Percentiles rank a stretch among this genome's conserved stretches.
Evolutionary conservation across 2,113 vertebrate species (phyloP).

Genomic region (Oenanthe oenanthe): DNA sequence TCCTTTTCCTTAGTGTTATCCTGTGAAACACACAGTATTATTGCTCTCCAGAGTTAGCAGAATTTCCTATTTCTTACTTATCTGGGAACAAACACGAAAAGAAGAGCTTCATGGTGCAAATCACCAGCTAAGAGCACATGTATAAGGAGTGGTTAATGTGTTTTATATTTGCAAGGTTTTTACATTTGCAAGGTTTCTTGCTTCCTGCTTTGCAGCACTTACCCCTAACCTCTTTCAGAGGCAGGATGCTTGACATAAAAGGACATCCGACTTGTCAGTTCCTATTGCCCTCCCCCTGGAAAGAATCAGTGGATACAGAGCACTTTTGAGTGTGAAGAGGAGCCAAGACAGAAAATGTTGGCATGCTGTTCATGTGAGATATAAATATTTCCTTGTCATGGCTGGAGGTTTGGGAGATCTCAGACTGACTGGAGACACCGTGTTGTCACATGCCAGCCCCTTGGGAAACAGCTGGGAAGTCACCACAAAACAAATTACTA

Average conservation of each 20-base stretch:
- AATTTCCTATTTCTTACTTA: not conserved
- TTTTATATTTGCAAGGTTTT: not conserved
- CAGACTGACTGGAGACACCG: slow-evolving; percentile 10
- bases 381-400: slow-evolving; percentile 42
- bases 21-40: not conserved
- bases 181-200: not conserved
- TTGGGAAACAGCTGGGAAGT: slow-evolving; percentile 32
- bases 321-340: not conserved
- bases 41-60: not conserved
- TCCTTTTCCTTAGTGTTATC: not conserved
- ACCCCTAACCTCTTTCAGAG: not conserved
- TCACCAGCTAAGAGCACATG: not conserved
- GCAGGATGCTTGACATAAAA: not conserved
- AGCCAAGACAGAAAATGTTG: slow-evolving; percentile 22
- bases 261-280: not conserved
- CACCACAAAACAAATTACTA: slow-evolving; percentile 8
- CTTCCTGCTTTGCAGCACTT: not conserved
- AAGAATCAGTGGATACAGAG: not conserved
- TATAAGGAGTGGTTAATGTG: not conserved
- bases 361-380: not conserved
- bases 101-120: not conserved
- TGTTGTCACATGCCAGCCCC: not conserved
- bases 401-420: not conserved
- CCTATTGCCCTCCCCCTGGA: not conserved
- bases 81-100: not conserved